These are phyloP conservation scores for Mus pahari DNA, from an alignment of 2,113 vertebrate genomes.

Conservation along the genomic window DNA sequence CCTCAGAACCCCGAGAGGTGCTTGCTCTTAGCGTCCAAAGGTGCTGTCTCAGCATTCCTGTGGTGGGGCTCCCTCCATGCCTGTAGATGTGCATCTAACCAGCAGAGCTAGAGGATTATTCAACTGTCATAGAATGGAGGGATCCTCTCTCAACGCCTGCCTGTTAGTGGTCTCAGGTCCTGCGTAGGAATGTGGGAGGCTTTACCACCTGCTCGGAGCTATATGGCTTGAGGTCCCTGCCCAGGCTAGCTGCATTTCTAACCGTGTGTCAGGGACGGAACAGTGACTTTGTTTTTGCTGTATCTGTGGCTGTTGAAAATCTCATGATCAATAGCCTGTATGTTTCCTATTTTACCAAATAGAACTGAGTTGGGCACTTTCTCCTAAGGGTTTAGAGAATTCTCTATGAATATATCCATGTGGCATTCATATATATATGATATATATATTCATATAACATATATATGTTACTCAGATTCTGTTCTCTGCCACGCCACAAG, in stretches of 20 bases:
- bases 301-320: not conserved
- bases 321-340: not conserved
- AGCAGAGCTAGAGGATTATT: slow-evolving; percentile 50
- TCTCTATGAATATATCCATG: slow-evolving; percentile 7
- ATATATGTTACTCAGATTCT: no score
- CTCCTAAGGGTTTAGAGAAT: not conserved
- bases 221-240: not conserved
- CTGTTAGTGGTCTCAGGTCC: slow-evolving; percentile 37
- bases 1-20: slow-evolving; percentile 38
- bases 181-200: not conserved
- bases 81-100: slow-evolving; percentile 2
- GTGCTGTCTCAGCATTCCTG: slow-evolving; percentile 49
- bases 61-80: not conserved
- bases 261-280: slow-evolving; percentile 15
- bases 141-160: slow-evolving; percentile 28
- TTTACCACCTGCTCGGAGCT: not conserved
- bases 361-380: not conserved
- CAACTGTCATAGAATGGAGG: slow-evolving; percentile 30
- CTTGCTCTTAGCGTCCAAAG: slow-evolving; percentile 35
- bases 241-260: slow-evolving; percentile 3
- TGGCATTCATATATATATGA: not conserved
- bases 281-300: not conserved
- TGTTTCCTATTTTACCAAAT: not conserved
- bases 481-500: not conserved
- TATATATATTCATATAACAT: no score